A percentile compares a stretch with the other conserved stretches of the same genome.
Conservation (phyloP, 2,113 vertebrate genomes). For the Gymnarchus niloticus region DNA sequence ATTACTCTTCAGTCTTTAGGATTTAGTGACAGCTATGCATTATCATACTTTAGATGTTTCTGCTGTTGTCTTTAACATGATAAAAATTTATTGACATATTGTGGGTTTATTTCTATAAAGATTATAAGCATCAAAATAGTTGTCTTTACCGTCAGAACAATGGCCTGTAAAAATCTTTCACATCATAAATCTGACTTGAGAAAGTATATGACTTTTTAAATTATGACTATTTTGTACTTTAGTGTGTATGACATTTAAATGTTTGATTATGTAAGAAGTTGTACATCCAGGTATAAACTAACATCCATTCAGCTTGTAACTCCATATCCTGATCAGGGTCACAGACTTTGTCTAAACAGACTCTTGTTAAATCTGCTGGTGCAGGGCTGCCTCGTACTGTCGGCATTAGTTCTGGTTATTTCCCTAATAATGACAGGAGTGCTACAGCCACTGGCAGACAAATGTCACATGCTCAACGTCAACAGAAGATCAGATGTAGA, state of each 20-base stretch:
- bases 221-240: background rate
- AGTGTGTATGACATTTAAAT: background rate
- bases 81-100: background rate
- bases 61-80: background rate
- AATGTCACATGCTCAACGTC: background rate
- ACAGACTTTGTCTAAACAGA: background rate
- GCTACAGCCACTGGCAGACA: background rate
- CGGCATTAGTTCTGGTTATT: background rate
- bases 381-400: background rate
- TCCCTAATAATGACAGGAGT: background rate
- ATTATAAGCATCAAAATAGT: background rate
- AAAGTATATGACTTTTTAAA: background rate
- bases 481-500: background rate
- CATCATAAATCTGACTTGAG: slow-evolving; percentile 7
- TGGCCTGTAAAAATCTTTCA: background rate
- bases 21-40: background rate
- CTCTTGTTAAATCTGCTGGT: background rate
- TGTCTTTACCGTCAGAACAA: too few relatives aligned
- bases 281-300: background rate
- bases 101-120: background rate
- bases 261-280: background rate
- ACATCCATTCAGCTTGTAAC: background rate
- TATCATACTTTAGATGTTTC: background rate
- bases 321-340: background rate
- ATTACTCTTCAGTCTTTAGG: background rate